Percentiles rank a stretch among this genome's conserved stretches.
Evolutionary conservation across 2,888 invertebrate genomes (phyloP).

Genomic region (Hemistola chrysoprasaria): DNA sequence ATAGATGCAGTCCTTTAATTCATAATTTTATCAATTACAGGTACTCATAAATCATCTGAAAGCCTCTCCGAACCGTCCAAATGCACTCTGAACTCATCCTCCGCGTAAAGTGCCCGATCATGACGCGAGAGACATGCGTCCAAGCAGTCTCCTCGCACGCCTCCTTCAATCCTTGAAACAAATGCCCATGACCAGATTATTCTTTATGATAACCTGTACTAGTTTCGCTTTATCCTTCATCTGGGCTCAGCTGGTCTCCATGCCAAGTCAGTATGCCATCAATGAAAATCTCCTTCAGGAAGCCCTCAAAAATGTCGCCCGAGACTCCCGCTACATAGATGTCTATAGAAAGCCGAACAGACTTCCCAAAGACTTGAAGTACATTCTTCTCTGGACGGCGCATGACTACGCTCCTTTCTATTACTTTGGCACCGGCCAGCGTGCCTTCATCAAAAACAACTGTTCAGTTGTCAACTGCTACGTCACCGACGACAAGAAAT

Average conservation of each 20-base stretch:
- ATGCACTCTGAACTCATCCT: slow-evolving; percentile 20
- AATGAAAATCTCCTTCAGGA: slow-evolving; percentile 48
- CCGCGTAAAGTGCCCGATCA: slow-evolving; percentile 31
- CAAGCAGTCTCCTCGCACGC: slow-evolving; percentile 12
- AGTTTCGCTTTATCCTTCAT: slow-evolving; percentile 46
- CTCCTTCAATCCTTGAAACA: slow-evolving; percentile 32
- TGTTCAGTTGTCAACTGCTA: slow-evolving; percentile 62
- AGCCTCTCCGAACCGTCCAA: slow-evolving; percentile 10
- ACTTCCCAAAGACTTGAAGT: slow-evolving; percentile 54
- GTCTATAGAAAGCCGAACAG: slow-evolving; percentile 51
- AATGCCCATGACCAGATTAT: slow-evolving; percentile 42
- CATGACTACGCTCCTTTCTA: slow-evolving; percentile 53
- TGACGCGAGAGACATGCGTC: slow-evolving; percentile 37
- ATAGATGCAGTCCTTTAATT: too few species aligned
- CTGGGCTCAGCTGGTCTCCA: slow-evolving; percentile 46
- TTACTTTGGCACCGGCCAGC: slow-evolving; percentile 52
- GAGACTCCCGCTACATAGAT: slow-evolving; percentile 54
- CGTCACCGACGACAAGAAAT: slow-evolving; percentile 48
- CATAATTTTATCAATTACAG: slow-evolving; percentile 22
- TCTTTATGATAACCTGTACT: slow-evolving; percentile 46
- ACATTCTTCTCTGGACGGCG: slow-evolving; percentile 61
- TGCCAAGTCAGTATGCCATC: slow-evolving; percentile 21
- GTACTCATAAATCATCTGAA: slow-evolving; percentile 8
- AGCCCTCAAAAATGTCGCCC: slow-evolving; percentile 52
- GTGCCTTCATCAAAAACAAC: slow-evolving; percentile 56